Conservation (phyloP, 2,888 invertebrate genomes). For the Euproctis similis region DNA sequence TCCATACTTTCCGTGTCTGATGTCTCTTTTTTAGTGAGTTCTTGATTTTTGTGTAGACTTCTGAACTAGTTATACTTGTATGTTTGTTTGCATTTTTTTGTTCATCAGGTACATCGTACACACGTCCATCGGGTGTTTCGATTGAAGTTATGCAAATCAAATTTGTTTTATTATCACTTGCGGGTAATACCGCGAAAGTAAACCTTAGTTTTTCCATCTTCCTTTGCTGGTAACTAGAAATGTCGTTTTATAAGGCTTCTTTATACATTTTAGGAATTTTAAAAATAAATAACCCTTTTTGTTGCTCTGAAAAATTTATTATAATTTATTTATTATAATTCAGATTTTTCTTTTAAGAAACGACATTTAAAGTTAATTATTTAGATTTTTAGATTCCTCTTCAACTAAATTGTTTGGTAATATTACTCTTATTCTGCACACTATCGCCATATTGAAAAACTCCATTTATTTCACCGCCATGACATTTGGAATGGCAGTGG, state of each 20-base stretch:
- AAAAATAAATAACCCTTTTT: too few relatives aligned
- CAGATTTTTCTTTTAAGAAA: too few relatives aligned
- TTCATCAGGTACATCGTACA: slow-evolving; percentile 1
- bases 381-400: too few relatives aligned
- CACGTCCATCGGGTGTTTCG: not conserved
- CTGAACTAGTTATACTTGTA: not conserved
- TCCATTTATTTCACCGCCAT: too few relatives aligned
- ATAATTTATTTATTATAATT: too few relatives aligned
- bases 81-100: slow-evolving; percentile 1
- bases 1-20: slow-evolving; percentile 1
- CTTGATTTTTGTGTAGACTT: slow-evolving; percentile 1
- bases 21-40: slow-evolving; percentile 1
- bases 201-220: slow-evolving; percentile 2
- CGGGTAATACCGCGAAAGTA: not conserved
- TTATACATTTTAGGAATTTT: too few relatives aligned
- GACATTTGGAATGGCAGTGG: too few relatives aligned
- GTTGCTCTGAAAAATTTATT: too few relatives aligned
- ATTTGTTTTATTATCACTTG: slow-evolving; percentile 1
- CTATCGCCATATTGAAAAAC: too few relatives aligned
- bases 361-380: too few relatives aligned
- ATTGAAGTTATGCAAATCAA: slow-evolving; percentile 2
- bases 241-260: slow-evolving; percentile 8
- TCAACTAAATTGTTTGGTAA: too few relatives aligned
- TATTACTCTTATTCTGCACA: too few relatives aligned
- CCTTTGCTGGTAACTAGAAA: slow-evolving; percentile 1